Conservation (phyloP, 2,888 invertebrate species). For the Apotomis turbidana region DNA sequence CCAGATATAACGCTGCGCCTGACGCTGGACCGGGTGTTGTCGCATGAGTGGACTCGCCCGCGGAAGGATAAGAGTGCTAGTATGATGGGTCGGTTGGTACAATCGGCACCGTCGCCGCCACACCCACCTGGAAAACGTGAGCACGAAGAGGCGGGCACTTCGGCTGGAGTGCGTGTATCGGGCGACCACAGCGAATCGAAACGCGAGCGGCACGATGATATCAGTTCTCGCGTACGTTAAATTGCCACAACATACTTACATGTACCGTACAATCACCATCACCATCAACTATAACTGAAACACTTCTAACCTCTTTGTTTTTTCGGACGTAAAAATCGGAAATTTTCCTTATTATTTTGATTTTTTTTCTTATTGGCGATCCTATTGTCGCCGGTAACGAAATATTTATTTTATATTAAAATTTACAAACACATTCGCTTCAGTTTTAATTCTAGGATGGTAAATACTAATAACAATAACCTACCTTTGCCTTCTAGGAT, state of each 20-base stretch:
- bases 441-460: neutral
- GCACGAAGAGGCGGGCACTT: constrained; percentile 75
- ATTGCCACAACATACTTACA: constrained; percentile 38
- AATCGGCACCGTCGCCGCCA: constrained; percentile 81
- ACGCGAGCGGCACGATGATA: constrained; percentile 76
- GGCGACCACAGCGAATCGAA: constrained; percentile 77
- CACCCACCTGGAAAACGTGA: constrained; percentile 70
- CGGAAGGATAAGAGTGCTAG: constrained; percentile 85
- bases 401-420: constrained; percentile 68
- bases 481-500: too few relatives aligned
- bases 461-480: too few relatives aligned
- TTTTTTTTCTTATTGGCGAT: constrained; percentile 77
- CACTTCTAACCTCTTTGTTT: constrained; percentile 52
- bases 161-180: constrained; percentile 73
- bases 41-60: constrained; percentile 89
- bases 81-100: constrained; percentile 84
- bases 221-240: constrained; percentile 73
- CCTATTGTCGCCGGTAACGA: constrained; percentile 74
- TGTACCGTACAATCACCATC: neutral
- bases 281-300: constrained; percentile 13
- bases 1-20: constrained; percentile 91
- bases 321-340: constrained; percentile 69
- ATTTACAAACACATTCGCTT: constrained; percentile 16
- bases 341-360: constrained; percentile 73
- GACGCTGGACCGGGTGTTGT: constrained; percentile 89